Percentiles rank a stretch among this genome's conserved stretches.
These are phyloP conservation scores for Dasypogon diadema DNA, from an alignment of 2,888 invertebrate species.

Conservation along the genomic window DNA sequence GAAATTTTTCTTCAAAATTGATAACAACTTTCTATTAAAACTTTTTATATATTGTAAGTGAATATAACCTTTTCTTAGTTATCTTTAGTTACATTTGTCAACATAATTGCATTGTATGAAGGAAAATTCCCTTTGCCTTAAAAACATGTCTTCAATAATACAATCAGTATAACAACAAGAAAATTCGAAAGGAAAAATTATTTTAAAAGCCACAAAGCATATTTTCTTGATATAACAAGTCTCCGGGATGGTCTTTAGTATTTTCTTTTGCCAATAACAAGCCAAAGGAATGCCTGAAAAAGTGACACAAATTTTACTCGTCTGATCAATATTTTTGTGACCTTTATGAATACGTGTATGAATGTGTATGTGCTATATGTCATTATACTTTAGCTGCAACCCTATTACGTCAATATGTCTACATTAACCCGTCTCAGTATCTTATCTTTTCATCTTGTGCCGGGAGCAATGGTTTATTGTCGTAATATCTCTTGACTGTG, in stretches of 20 bases:
- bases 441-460: conserved; percentile 46
- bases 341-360: conserved; percentile 5
- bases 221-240: not conserved
- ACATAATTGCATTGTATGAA: too few species aligned
- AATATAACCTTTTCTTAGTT: too few species aligned
- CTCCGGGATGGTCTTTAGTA: not conserved
- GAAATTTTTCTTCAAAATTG: too few species aligned
- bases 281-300: conserved; percentile 10
- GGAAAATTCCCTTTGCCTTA: too few species aligned
- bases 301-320: conserved; percentile 32
- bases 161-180: too few species aligned
- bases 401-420: conserved; percentile 47
- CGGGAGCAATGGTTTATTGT: conserved; percentile 24
- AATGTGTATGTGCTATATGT: conserved; percentile 22
- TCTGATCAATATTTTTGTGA: conserved; percentile 16
- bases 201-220: not conserved
- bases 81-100: too few species aligned
- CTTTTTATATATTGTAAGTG: too few species aligned
- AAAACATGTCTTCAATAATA: too few species aligned
- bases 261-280: not conserved
- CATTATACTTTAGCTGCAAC: conserved; percentile 29
- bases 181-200: not conserved
- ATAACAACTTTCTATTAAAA: too few species aligned
- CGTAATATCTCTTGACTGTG: conserved; percentile 47
- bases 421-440: conserved; percentile 40